Percentiles rank a stretch among this genome's conserved stretches.
Evolutionary conservation across 2,888 invertebrate species (phyloP).

Genomic region (Keiferia lycopersicella): DNA sequence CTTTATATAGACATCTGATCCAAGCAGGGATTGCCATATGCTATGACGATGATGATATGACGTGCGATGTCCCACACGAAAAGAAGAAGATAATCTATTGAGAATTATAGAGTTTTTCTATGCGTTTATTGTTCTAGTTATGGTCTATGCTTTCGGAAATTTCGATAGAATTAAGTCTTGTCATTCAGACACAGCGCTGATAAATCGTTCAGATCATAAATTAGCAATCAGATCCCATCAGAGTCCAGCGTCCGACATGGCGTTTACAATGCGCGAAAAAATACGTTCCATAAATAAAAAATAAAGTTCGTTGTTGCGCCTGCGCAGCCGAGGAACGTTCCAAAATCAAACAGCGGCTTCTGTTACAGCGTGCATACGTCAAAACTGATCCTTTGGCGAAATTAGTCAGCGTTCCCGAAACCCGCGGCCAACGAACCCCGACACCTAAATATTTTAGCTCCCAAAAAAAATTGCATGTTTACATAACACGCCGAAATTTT

Average conservation of each 20-base stretch:
- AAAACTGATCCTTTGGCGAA: constrained; percentile 64
- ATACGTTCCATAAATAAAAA: constrained; percentile 29
- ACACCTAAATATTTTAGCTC: constrained; percentile 75
- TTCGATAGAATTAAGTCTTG: background rate
- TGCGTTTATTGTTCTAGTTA: too few relatives aligned
- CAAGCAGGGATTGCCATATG: too few relatives aligned
- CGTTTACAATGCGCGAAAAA: constrained; percentile 28
- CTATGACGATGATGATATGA: too few relatives aligned
- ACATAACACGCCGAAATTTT: constrained; percentile 77
- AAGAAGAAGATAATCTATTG: too few relatives aligned
- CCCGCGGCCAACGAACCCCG: constrained; percentile 72
- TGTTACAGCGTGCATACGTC: constrained; percentile 49
- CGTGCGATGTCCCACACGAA: too few relatives aligned
- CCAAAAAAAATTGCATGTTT: constrained; percentile 72
- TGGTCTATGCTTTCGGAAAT: too few relatives aligned
- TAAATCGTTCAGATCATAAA: background rate
- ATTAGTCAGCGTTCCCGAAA: constrained; percentile 80
- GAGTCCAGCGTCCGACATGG: constrained; percentile 2
- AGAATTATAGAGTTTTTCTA: too few relatives aligned
- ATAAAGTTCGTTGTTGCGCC: constrained; percentile 30
- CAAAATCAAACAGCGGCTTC: constrained; percentile 50
- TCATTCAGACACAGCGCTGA: background rate
- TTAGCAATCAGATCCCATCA: background rate
- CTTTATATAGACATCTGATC: too few relatives aligned
- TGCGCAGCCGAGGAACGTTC: constrained; percentile 38